Conservation (phyloP, 2,888 invertebrate species). For the Sussaba pulchella region DNA sequence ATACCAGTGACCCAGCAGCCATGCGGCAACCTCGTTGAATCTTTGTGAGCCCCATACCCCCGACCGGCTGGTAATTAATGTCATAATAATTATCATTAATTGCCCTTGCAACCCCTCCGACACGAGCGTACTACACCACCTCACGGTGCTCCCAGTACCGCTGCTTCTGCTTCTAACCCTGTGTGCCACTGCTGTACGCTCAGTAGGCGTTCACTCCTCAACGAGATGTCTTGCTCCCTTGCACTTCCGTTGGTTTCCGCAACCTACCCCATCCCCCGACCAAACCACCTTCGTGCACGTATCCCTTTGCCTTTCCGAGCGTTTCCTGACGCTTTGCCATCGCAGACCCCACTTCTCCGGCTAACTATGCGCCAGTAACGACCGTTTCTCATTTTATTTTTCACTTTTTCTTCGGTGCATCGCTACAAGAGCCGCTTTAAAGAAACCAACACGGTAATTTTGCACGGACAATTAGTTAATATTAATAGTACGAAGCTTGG, state of each 20-base stretch:
- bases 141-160: neutral
- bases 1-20: conserved; percentile 27
- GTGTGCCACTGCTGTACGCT: neutral
- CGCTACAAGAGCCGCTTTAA: neutral
- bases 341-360: neutral
- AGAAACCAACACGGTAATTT: neutral
- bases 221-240: conserved; percentile 13
- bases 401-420: neutral
- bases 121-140: conserved; percentile 24
- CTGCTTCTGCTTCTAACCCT: neutral
- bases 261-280: no score
- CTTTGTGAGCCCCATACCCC: conserved; percentile 32
- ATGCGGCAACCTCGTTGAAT: conserved; percentile 50
- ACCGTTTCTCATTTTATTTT: neutral
- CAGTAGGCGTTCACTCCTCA: conserved; percentile 12
- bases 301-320: neutral
- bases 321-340: neutral
- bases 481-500: neutral
- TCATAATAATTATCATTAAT: conserved; percentile 72
- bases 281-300: neutral
- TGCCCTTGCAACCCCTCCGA: conserved; percentile 57
- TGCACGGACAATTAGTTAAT: neutral
- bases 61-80: conserved; percentile 64
- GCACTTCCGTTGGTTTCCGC: conserved; percentile 25
- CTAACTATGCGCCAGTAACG: neutral